Evolutionary conservation across 2,888 invertebrate genomes (phyloP).

Genomic region (Acrocyrtus sp.): DNA sequence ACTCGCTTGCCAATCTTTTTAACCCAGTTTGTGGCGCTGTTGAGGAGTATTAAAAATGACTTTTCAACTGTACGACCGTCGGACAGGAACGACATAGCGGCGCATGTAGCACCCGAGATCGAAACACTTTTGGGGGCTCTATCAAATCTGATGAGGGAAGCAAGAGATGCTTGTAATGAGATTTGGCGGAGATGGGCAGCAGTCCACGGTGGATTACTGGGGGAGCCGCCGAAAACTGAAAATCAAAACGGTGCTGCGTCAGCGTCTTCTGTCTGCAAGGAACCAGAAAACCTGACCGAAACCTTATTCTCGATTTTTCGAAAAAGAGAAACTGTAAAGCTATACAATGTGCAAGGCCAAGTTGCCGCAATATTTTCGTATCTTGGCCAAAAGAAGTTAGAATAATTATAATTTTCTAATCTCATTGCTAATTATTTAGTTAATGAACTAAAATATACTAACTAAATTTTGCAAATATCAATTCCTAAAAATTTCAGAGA

Average conservation of each 20-base stretch:
- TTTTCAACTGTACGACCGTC: constrained; percentile 71
- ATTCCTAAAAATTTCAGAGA: constrained; percentile 67
- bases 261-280: no score
- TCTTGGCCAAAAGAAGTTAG: constrained; percentile 72
- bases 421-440: constrained; percentile 8
- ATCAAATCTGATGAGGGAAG: constrained; percentile 71
- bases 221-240: constrained; percentile 19
- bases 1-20: constrained; percentile 75
- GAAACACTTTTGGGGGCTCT: constrained; percentile 73
- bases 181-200: constrained; percentile 60
- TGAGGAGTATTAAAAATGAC: constrained; percentile 72
- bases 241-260: no score
- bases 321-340: constrained; percentile 70
- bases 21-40: constrained; percentile 72
- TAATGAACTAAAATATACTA: not conserved
- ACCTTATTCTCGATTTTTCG: constrained; percentile 67
- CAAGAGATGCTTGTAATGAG: constrained; percentile 64
- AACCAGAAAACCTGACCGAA: constrained; percentile 56
- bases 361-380: constrained; percentile 70
- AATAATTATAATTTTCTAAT: constrained; percentile 30
- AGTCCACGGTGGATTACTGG: constrained; percentile 26
- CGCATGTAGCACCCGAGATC: constrained; percentile 77
- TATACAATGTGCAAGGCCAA: constrained; percentile 71
- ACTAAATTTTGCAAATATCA: not conserved
- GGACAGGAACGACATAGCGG: constrained; percentile 73